Percentiles rank a stretch among this genome's conserved stretches.
phyloP scores from a whole-genome alignment of 1,140 invertebrate genomes.

The Euwallacea fornicatus region DNA sequence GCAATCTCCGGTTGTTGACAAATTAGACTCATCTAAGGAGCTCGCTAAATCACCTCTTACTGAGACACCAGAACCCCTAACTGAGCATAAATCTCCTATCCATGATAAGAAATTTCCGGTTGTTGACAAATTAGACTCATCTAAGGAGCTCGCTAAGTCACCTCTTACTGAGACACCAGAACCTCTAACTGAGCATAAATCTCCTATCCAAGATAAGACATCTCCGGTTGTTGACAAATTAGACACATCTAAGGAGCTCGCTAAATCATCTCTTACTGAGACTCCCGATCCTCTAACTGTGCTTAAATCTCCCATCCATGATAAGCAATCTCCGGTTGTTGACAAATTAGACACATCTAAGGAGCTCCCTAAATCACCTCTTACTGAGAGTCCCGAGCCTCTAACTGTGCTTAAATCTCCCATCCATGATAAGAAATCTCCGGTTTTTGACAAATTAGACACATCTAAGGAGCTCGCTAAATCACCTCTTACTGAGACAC shows the following conservation, averaged over 20 bases:
- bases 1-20: neutral
- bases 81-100: neutral
- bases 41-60: conserved; percentile 1
- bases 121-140: neutral
- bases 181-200: neutral
- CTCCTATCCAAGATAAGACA: neutral
- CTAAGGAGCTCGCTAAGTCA: neutral
- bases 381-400: too few species aligned
- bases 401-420: neutral
- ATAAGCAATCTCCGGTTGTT: neutral
- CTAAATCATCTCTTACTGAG: conserved; percentile 10
- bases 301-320: neutral
- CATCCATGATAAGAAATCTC: neutral
- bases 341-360: neutral
- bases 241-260: neutral
- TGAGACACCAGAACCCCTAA: too few species aligned
- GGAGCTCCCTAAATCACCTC: conserved; percentile 4
- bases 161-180: neutral
- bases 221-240: neutral
- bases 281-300: too few species aligned
- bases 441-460: neutral
- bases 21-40: neutral
- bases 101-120: neutral
- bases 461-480: neutral
- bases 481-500: too few species aligned